These are phyloP conservation scores for Simalia tracyae DNA, from an alignment of 2,797 vertebrate genomes.

Conservation along the genomic window DNA sequence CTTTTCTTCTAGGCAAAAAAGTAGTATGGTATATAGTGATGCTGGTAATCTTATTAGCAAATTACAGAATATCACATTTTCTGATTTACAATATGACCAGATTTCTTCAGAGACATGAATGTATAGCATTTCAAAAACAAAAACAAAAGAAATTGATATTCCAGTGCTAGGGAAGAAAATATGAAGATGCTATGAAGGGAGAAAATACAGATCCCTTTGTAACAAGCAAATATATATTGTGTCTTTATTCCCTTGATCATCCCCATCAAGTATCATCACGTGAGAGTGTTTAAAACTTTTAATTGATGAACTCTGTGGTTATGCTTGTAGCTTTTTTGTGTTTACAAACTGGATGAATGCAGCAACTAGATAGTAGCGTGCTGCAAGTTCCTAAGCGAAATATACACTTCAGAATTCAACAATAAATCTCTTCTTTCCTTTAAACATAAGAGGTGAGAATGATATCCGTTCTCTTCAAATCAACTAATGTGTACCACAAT, in stretches of 20 bases:
- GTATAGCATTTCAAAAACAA: neutral
- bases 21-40: neutral
- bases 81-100: constrained; percentile 3
- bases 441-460: neutral
- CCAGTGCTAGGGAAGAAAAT: constrained; percentile 2
- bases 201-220: constrained; percentile 38
- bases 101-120: constrained; percentile 5
- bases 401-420: neutral
- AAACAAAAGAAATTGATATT: constrained; percentile 22
- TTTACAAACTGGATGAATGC: constrained; percentile 55
- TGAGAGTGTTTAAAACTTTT: constrained; percentile 51
- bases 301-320: constrained; percentile 59
- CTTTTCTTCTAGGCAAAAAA: constrained; percentile 17
- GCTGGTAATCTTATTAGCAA: neutral
- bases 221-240: constrained; percentile 30
- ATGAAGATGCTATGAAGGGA: constrained; percentile 8
- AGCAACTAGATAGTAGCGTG: constrained; percentile 18
- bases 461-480: neutral
- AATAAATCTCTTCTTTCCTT: constrained; percentile 11
- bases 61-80: neutral
- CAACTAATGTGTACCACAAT: neutral
- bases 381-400: neutral
- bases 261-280: constrained; percentile 52
- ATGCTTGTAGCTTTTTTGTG: constrained; percentile 43
- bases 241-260: constrained; percentile 56